A percentile compares a stretch with the other conserved stretches of the same genome.
These are phyloP conservation scores for Rhinophrynus dorsalis DNA, from an alignment of 2,797 vertebrate species.

Conservation along the genomic window DNA sequence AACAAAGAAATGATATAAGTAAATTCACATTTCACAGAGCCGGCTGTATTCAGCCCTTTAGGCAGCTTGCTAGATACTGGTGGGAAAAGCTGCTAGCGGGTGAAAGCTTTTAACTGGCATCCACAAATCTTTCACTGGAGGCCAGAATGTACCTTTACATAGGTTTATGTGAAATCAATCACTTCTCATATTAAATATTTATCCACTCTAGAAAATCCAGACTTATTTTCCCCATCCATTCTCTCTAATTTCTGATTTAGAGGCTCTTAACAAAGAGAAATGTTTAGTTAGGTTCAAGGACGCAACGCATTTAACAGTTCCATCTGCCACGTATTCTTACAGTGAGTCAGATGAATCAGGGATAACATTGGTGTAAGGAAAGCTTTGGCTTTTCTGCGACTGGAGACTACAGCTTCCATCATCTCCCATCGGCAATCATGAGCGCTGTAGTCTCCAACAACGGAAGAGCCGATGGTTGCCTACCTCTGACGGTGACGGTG, in stretches of 20 bases:
- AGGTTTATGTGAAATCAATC: conserved; percentile 51
- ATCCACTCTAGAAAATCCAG: neutral
- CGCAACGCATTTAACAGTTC: conserved; percentile 1
- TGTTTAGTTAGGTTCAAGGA: conserved; percentile 29
- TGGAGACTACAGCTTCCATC: too few relatives aligned
- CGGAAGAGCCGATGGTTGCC: too few relatives aligned
- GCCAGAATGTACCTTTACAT: conserved; percentile 34
- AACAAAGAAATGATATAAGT: neutral
- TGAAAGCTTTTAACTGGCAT: neutral
- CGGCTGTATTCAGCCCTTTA: neutral
- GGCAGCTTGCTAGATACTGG: neutral
- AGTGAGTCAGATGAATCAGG: too few relatives aligned
- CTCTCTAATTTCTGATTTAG: neutral
- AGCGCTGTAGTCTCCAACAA: too few relatives aligned
- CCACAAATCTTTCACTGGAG: conserved; percentile 33
- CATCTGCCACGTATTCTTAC: neutral
- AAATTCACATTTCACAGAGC: neutral
- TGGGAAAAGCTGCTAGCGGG: conserved; percentile 28
- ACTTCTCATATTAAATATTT: conserved; percentile 45
- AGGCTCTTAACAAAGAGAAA: neutral
- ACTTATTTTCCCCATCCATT: neutral
- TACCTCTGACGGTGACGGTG: too few relatives aligned
- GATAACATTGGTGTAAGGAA: too few relatives aligned
- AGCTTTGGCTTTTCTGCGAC: too few relatives aligned
- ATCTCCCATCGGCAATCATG: too few relatives aligned